Evolutionary conservation across 1,140 invertebrate species (phyloP), one percentile per base, ranked within the genome.

Genomic region (Magallana ariakensis): DNA sequence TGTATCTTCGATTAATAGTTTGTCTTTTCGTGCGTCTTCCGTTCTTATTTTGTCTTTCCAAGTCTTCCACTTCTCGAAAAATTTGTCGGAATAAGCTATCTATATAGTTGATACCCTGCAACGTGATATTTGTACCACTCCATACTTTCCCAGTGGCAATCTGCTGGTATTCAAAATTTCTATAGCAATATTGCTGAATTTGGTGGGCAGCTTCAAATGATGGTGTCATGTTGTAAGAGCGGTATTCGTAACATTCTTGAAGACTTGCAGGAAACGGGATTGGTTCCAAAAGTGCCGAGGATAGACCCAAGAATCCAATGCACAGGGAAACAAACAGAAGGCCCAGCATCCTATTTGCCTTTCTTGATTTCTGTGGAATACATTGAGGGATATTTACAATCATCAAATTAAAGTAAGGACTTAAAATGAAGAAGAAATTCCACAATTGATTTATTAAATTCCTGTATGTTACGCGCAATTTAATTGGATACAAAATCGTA

Each of bases 141-240:
- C 66, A 75, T 8, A 54, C 19, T 54, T 56, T 82, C 15, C 54
- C 46, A 22, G 15, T 16, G 19, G 80, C 33, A 22, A 82, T n/a
- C 11, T 75, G 66, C 16, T 22, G 53, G 46, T 82, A 82, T 54
- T 54, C 13, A 54, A n/a, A 82, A 82, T 82, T 22, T 16, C 19
- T 10, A 9, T 55, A 56, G 19, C 80, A 82, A 53, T 54, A 82
- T 10, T 82, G 19, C 19, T 82, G 80, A 26, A 75, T 75, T 26
- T 22, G 10, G 2, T 11, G 13, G 10, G 66, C 66, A 53, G 54
- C 54, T 19, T 53, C 15, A 55, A 10, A n/a, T 3, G 46, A 54
- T 54, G 80, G 80, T 16, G 80, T 82, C 80, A 82, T 82, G 46
- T 82, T 54, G 80, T 82, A 82, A 54, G 80, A 82, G 15, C 54